A percentile compares a stretch with the other conserved stretches of the same genome.
These are phyloP conservation scores for Dione vanillae DNA, from an alignment of 2,888 invertebrate genomes.

Conservation along the genomic window DNA sequence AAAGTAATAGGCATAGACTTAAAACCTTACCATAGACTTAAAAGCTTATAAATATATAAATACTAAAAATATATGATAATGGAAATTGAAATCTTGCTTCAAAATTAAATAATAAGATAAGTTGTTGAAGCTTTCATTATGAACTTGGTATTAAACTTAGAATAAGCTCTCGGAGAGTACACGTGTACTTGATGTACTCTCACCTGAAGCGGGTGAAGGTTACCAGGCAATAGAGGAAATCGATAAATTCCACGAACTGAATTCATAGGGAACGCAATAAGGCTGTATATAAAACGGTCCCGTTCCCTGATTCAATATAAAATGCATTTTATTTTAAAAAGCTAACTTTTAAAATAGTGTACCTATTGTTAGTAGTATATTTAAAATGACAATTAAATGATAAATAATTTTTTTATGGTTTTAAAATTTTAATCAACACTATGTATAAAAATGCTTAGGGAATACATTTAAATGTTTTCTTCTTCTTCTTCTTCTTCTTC, in stretches of 20 bases:
- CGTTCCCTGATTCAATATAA: background rate
- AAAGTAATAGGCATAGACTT: too few relatives aligned
- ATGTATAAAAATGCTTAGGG: too few relatives aligned
- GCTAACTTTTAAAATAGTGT: too few relatives aligned
- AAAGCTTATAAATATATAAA: too few relatives aligned
- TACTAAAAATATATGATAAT: too few relatives aligned
- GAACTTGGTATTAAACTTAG: background rate
- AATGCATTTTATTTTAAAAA: slow-evolving; percentile 1
- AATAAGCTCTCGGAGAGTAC: background rate
- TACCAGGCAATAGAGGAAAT: background rate
- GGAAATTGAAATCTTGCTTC: too few relatives aligned
- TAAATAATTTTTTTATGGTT: too few relatives aligned
- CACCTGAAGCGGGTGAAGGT: background rate
- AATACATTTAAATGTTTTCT: background rate
- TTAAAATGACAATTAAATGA: too few relatives aligned
- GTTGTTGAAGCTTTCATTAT: background rate
- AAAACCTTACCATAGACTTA: too few relatives aligned
- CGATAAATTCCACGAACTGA: slow-evolving; percentile 6
- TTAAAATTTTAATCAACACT: too few relatives aligned
- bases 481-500: too few relatives aligned
- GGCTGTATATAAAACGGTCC: background rate
- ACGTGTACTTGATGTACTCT: background rate
- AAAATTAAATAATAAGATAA: background rate
- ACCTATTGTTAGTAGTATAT: too few relatives aligned
- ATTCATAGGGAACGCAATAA: background rate